phyloP scores from a whole-genome alignment of 2,113 vertebrate genomes.

The Sigmodon hispidus region DNA sequence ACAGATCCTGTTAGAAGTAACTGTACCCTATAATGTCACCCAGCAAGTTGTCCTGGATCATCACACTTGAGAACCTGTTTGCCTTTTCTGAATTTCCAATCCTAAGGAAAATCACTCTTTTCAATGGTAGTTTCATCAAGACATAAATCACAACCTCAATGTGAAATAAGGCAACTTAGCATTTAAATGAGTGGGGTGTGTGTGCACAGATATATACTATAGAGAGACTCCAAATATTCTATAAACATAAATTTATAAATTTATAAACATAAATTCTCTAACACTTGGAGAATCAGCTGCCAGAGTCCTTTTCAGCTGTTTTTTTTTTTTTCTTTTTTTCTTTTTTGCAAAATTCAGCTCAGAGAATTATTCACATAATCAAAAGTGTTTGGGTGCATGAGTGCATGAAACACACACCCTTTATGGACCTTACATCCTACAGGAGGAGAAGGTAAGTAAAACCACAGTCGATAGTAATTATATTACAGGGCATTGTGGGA shows the following conservation, averaged over 20 bases:
- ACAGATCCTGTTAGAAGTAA: constrained; percentile 71
- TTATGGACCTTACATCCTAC: background rate
- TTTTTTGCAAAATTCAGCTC: constrained; percentile 44
- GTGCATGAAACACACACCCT: background rate
- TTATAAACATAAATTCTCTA: constrained; percentile 20
- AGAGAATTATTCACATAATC: constrained; percentile 15
- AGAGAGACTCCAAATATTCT: background rate
- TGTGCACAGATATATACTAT: background rate
- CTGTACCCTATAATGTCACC: constrained; percentile 48
- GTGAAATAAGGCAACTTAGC: constrained; percentile 16
- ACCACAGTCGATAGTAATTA: background rate
- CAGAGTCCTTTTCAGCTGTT: constrained; percentile 53
- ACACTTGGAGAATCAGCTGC: constrained; percentile 55
- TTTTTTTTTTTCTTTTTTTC: too few species aligned
- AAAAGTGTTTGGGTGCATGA: background rate
- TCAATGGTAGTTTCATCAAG: background rate
- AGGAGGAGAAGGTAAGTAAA: background rate
- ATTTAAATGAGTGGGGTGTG: background rate
- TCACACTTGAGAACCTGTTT: constrained; percentile 59
- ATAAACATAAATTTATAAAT: constrained; percentile 33
- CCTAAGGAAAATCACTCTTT: constrained; percentile 46
- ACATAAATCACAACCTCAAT: constrained; percentile 60
- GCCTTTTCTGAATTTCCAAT: constrained; percentile 56
- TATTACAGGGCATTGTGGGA: background rate
- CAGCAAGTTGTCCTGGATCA: constrained; percentile 35